Conservation (phyloP, 2,113 vertebrate species). For the Garra rufa region DNA sequence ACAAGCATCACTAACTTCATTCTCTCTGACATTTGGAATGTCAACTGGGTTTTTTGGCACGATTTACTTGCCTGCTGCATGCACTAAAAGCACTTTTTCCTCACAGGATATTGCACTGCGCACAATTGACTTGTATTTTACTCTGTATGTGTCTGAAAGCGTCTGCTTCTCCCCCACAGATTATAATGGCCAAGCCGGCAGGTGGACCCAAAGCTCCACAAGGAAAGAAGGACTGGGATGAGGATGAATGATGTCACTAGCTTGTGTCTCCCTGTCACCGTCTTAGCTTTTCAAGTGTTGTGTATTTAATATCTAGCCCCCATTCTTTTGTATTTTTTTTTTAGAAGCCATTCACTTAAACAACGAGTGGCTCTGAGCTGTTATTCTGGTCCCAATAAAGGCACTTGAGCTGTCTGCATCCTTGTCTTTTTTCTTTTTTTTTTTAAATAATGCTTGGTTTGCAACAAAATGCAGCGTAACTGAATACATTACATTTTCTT, state of each 20-base stretch:
- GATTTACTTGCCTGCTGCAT: constrained; percentile 73
- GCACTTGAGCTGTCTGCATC: constrained; percentile 67
- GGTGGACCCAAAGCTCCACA: constrained; percentile 95
- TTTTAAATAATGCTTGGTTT: not conserved
- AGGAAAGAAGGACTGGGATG: constrained; percentile 93
- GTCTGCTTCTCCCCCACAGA: constrained; percentile 71
- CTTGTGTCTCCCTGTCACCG: constrained; percentile 15
- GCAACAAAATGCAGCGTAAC: not conserved
- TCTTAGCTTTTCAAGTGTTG: constrained; percentile 43
- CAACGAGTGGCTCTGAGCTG: constrained; percentile 29
- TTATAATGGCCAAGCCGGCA: constrained; percentile 98
- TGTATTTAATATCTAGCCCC: constrained; percentile 56
- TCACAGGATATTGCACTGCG: not conserved
- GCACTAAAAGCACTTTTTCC: constrained; percentile 32
- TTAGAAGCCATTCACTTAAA: constrained; percentile 35
- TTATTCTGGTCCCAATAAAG: constrained; percentile 73
- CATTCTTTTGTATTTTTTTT: constrained; percentile 66
- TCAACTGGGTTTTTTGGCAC: constrained; percentile 21
- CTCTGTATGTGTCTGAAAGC: not conserved
- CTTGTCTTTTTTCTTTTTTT: not conserved
- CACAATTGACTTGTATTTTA: not conserved
- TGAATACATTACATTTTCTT: not conserved
- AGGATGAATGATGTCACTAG: constrained; percentile 85
- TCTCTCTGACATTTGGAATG: not conserved
- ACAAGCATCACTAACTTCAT: not conserved